Base-by-base conservation (phyloP, 2,797 vertebrate species). In the Tenualosa ilisha region DNA sequence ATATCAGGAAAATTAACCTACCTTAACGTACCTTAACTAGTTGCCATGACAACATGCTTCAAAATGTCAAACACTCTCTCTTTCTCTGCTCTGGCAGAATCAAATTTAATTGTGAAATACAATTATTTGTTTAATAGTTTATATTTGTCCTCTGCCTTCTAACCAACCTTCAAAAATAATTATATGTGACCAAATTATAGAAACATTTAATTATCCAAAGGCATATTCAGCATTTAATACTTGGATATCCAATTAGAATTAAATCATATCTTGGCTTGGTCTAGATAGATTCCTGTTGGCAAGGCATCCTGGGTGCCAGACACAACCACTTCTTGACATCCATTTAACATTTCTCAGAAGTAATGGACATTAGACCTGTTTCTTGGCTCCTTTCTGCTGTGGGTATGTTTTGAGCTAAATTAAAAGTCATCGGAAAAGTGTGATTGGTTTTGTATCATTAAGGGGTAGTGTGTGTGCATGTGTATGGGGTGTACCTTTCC, bases 141-240 rank as follows among this genome's bases (percentile, higher is more conserved):
- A 0, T 22, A 0, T 17, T 37, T 79, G 72, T 43, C 37, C 20
- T 46, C 12, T 79, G 72, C 72, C 72, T 37, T 1, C 20, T 79
- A 43, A 86, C 83, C 81, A 51, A 83, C 75, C 26, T 51, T 63
- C 50, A 79, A 63, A 86, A 86, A 89, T 90, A 90, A 89, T 88
- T 50, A 54, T 84, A 86, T 87, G 83, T 82, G 75, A 56, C 83
- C 40, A 85, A 86, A 85, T 88, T 68, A 85, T 15, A 72, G 68
- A 75, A 84, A 82, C 81, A 68, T 83, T 86, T 89, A 90, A 89
- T 88, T 86, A 83, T 84, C 88, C 82, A 15, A 24, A 87, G 84
- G 88, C 65, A 82, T 79, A 79, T 86, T 61, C 26, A 2, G 49
- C 81, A 82, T 63, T 84, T 68, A 22, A 15, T 40, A 79, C 72